phyloP scores from a whole-genome alignment of 2,888 invertebrate genomes.

The Coecobrya sp. region DNA sequence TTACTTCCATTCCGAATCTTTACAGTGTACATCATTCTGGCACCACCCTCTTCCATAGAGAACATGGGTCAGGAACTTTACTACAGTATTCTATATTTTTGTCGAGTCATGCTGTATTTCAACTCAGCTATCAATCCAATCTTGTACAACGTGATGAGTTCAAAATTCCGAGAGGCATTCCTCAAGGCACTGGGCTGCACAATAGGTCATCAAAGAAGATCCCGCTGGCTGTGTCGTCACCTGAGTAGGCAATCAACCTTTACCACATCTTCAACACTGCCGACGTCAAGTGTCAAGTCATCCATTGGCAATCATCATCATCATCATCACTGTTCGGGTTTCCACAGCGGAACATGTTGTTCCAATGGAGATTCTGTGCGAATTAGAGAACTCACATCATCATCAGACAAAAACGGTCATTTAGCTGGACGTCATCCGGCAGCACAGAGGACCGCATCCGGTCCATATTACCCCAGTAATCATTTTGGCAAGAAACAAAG shows the following conservation, averaged over 20 bases:
- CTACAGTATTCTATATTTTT: conserved; percentile 94
- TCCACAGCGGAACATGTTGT: conserved; percentile 75
- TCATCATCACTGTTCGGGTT: conserved; percentile 75
- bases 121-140: conserved; percentile 97
- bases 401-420: conserved; percentile 78
- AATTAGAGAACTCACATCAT: conserved; percentile 82
- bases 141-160: conserved; percentile 96
- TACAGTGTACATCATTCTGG: conserved; percentile 95
- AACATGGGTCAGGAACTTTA: conserved; percentile 93
- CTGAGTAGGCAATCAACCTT: conserved; percentile 91
- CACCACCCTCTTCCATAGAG: conserved; percentile 91
- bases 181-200: conserved; percentile 89
- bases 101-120: conserved; percentile 95
- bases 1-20: conserved; percentile 96
- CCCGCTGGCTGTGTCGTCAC: conserved; percentile 86
- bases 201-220: conserved; percentile 87
- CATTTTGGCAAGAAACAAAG: conserved; percentile 84
- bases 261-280: conserved; percentile 89
- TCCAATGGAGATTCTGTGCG: conserved; percentile 85
- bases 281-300: conserved; percentile 86
- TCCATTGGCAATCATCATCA: conserved; percentile 72
- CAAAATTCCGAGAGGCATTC: conserved; percentile 95
- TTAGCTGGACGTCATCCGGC: conserved; percentile 80
- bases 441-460: conserved; percentile 84
- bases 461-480: conserved; percentile 85